These are phyloP conservation scores for Melinopterus prodromus DNA, from an alignment of 2,888 invertebrate species.

Conservation along the genomic window DNA sequence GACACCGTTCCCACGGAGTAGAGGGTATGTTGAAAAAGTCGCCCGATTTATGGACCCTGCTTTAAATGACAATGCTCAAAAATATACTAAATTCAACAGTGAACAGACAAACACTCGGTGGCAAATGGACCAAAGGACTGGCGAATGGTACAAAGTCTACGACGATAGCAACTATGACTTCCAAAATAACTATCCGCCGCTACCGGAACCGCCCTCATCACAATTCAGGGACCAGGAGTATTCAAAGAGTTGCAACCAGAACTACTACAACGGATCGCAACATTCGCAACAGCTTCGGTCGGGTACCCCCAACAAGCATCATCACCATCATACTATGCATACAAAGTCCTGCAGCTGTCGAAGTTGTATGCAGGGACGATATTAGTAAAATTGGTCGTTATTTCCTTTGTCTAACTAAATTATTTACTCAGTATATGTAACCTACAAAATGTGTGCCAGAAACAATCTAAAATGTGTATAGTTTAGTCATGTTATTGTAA, in stretches of 20 bases:
- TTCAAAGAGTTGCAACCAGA: slow-evolving; percentile 28
- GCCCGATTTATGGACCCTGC: slow-evolving; percentile 45
- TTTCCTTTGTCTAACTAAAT: slow-evolving; percentile 1
- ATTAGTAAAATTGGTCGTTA: slow-evolving; percentile 14
- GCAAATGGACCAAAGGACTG: slow-evolving; percentile 50
- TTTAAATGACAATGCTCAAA: slow-evolving; percentile 36
- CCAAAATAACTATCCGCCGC: slow-evolving; percentile 44
- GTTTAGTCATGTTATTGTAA: background rate
- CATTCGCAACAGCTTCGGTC: slow-evolving; percentile 23
- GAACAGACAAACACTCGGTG: slow-evolving; percentile 41
- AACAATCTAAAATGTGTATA: background rate
- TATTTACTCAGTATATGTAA: background rate
- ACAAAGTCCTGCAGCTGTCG: slow-evolving; percentile 35
- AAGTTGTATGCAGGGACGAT: slow-evolving; percentile 28
- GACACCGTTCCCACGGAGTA: slow-evolving; percentile 39
- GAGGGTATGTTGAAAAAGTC: slow-evolving; percentile 46
- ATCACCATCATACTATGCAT: slow-evolving; percentile 12
- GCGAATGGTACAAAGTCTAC: slow-evolving; percentile 52
- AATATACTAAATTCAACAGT: slow-evolving; percentile 35
- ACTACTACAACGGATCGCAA: slow-evolving; percentile 31
- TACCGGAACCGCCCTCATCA: slow-evolving; percentile 40
- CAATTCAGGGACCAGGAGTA: slow-evolving; percentile 36
- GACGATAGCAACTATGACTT: slow-evolving; percentile 42
- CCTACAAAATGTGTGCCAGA: background rate
- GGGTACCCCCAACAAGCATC: slow-evolving; percentile 30